phyloP scores from a whole-genome alignment of 2,888 invertebrate species.

The Acrobasis repandana region DNA sequence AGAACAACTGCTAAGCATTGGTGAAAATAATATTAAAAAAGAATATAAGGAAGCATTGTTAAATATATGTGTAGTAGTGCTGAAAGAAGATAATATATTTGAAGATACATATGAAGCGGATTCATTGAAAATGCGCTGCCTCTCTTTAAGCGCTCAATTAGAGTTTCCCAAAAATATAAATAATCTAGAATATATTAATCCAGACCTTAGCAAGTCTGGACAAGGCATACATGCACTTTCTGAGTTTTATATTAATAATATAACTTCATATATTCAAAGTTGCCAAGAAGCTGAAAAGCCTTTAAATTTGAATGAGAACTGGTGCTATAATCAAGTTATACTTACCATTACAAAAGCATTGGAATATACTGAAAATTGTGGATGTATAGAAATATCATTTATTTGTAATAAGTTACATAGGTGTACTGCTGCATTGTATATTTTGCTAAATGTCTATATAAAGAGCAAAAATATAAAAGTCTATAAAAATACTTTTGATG shows the following conservation, averaged over 20 bases:
- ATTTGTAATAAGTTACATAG: constrained; percentile 55
- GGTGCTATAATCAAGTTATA: constrained; percentile 55
- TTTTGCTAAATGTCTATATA: constrained; percentile 51
- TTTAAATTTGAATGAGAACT: constrained; percentile 46
- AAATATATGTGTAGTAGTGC: constrained; percentile 54
- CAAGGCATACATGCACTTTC: constrained; percentile 55
- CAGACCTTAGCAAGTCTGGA: constrained; percentile 38
- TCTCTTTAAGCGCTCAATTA: constrained; percentile 51
- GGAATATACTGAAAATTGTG: constrained; percentile 48
- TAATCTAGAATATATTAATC: constrained; percentile 42
- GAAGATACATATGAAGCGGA: constrained; percentile 49
- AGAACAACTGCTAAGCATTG: constrained; percentile 45
- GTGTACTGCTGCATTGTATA: constrained; percentile 48
- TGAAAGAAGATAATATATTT: constrained; percentile 35
- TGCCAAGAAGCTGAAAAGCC: constrained; percentile 29
- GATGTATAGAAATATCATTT: constrained; percentile 50
- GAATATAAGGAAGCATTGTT: constrained; percentile 42
- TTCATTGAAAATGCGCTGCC: constrained; percentile 55
- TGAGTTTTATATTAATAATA: constrained; percentile 50
- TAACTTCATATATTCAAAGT: constrained; percentile 43
- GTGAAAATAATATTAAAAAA: constrained; percentile 35
- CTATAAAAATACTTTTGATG: constrained; percentile 19
- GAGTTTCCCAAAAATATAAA: constrained; percentile 50
- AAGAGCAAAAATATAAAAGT: constrained; percentile 30
- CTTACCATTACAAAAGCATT: constrained; percentile 47